Conservation (phyloP, 1,140 invertebrate species). For the Leguminivora glycinivorella region DNA sequence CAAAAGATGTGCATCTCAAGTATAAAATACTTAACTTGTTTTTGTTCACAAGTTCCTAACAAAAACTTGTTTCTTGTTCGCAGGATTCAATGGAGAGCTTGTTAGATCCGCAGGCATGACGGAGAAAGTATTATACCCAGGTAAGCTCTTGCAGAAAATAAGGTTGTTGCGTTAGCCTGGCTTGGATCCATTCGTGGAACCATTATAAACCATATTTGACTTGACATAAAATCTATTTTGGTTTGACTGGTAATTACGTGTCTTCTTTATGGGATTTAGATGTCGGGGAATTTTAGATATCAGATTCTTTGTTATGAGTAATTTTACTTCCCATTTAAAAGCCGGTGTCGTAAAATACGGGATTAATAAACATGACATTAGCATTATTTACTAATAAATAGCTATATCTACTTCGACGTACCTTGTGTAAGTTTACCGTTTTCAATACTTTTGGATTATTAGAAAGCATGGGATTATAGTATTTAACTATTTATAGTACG, state of each 20-base stretch:
- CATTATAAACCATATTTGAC: neutral
- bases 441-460: no score
- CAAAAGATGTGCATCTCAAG: neutral
- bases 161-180: conserved; percentile 13
- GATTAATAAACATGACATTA: neutral
- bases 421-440: no score
- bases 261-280: conserved; percentile 5
- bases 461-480: no score
- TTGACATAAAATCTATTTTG: neutral
- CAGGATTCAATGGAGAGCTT: conserved; percentile 65
- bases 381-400: no score
- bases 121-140: conserved; percentile 72
- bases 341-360: neutral
- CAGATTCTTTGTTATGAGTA: conserved; percentile 5
- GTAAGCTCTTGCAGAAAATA: conserved; percentile 45
- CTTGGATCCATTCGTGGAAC: neutral
- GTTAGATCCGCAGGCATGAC: conserved; percentile 71
- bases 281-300: conserved; percentile 13
- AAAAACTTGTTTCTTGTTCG: conserved; percentile 45
- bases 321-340: neutral
- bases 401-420: neutral
- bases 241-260: neutral
- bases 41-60: conserved; percentile 5
- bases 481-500: no score
- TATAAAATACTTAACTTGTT: neutral